A percentile compares a stretch with the other conserved stretches of the same genome.
phyloP scores from a whole-genome alignment of 92 coral and sea anemone species.

The Phenganax marumi region DNA sequence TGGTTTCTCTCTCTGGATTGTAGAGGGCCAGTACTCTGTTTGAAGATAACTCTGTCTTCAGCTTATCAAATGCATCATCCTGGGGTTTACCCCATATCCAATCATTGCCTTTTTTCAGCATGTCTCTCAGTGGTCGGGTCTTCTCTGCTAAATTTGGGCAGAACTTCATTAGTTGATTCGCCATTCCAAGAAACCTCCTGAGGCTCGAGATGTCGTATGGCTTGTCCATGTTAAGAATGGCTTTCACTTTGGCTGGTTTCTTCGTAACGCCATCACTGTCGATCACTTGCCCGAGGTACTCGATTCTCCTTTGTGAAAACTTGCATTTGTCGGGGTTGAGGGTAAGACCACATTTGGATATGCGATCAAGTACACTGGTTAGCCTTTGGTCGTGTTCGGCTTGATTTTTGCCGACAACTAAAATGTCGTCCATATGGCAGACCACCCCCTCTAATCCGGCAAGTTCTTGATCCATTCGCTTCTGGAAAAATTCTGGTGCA shows the following conservation, averaged over 20 bases:
- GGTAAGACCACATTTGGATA: constrained; percentile 55
- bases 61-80: constrained; percentile 24
- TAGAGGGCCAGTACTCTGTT: constrained; percentile 5
- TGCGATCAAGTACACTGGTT: constrained; percentile 47
- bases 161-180: constrained; percentile 1
- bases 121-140: constrained; percentile 6
- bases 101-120: constrained; percentile 27
- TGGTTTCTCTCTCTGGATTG: constrained; percentile 14
- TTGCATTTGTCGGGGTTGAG: constrained; percentile 52
- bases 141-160: neutral
- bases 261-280: constrained; percentile 54
- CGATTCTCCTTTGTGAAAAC: constrained; percentile 34
- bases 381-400: constrained; percentile 56
- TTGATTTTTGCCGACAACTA: constrained; percentile 53
- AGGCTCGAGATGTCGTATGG: constrained; percentile 31
- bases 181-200: constrained; percentile 60
- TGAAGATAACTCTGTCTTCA: neutral
- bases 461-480: constrained; percentile 55
- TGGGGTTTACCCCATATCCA: constrained; percentile 63
- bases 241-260: constrained; percentile 44
- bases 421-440: constrained; percentile 57
- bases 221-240: no score
- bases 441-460: constrained; percentile 51
- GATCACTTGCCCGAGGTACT: constrained; percentile 50
- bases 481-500: constrained; percentile 40